phyloP scores from a whole-genome alignment of 2,797 vertebrate genomes.

The Masticophis lateralis region DNA sequence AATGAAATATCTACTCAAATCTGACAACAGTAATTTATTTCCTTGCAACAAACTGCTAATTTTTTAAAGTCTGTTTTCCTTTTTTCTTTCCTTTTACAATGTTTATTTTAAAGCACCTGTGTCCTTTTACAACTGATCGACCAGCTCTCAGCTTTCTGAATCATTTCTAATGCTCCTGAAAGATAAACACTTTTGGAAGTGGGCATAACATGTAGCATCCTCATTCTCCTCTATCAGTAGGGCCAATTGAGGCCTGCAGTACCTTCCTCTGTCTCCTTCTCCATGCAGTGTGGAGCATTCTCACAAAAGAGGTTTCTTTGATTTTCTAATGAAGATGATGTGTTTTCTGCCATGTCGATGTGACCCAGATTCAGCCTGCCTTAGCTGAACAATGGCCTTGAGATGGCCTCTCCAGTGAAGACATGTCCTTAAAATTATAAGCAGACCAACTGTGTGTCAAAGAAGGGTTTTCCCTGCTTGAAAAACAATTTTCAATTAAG shows the following conservation, averaged over 20 bases:
- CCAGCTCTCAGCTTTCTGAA: neutral
- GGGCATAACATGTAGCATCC: neutral
- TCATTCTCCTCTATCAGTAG: neutral
- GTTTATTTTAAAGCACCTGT: neutral
- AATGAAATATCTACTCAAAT: neutral
- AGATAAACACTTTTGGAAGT: accelerated
- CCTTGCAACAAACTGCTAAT: conserved; percentile 12
- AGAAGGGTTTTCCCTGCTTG: neutral
- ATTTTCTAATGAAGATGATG: neutral
- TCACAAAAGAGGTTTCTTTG: neutral
- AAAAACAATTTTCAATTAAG: neutral
- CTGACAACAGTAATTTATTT: neutral
- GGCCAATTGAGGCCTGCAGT: neutral
- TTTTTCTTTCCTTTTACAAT: conserved; percentile 6
- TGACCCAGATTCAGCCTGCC: neutral
- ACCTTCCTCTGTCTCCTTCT: neutral
- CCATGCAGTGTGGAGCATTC: neutral
- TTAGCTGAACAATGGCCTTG: neutral
- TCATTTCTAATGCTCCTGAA: conserved; percentile 11
- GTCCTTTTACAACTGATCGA: neutral
- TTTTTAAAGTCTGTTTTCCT: neutral
- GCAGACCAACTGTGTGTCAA: neutral
- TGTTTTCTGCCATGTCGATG: neutral
- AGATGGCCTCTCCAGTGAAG: neutral
- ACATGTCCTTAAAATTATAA: neutral